Percentiles rank a stretch among this genome's conserved stretches.
phyloP scores from a whole-genome alignment of 1,140 invertebrate genomes.

The Drosophila obscura region DNA sequence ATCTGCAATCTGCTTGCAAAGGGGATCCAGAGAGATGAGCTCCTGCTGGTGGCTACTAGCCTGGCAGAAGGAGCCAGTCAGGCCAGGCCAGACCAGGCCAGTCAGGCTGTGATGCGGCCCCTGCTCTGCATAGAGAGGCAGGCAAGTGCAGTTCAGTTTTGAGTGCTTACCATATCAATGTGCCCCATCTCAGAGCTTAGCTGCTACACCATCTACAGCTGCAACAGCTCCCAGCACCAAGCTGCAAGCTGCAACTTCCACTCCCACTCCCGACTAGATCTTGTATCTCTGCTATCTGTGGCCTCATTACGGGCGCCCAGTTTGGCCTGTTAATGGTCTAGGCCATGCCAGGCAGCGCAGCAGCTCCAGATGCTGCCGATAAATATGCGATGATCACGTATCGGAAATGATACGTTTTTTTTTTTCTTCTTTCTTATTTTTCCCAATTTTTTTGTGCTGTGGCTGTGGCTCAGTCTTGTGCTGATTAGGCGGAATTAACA shows the following conservation, averaged over 20 bases:
- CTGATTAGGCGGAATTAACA: constrained; percentile 51
- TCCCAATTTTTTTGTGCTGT: not conserved
- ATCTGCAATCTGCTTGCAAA: constrained; percentile 38
- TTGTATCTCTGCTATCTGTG: constrained; percentile 73
- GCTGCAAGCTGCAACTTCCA: not conserved
- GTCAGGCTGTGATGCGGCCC: not conserved
- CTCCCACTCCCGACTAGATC: constrained; percentile 51
- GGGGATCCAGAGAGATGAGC: constrained; percentile 1
- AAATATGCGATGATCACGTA: constrained; percentile 80
- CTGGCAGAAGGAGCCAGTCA: not conserved
- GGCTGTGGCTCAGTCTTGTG: not conserved
- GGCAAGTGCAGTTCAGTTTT: constrained; percentile 66
- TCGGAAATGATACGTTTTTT: constrained; percentile 51
- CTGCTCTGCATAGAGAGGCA: constrained; percentile 70
- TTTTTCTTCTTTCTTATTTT: not conserved
- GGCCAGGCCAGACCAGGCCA: not conserved
- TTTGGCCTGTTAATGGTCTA: constrained; percentile 70
- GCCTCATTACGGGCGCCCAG: constrained; percentile 65
- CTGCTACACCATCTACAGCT: constrained; percentile 18
- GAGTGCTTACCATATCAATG: constrained; percentile 78
- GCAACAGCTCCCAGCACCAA: not conserved
- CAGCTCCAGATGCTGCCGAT: constrained; percentile 62
- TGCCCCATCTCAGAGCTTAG: constrained; percentile 46
- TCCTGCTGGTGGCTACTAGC: not conserved
- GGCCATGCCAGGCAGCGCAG: constrained; percentile 18